Percentiles rank a stretch among this genome's conserved stretches.
Evolutionary conservation across 2,113 vertebrate genomes (phyloP).

Genomic region (Cnemophilus loriae): DNA sequence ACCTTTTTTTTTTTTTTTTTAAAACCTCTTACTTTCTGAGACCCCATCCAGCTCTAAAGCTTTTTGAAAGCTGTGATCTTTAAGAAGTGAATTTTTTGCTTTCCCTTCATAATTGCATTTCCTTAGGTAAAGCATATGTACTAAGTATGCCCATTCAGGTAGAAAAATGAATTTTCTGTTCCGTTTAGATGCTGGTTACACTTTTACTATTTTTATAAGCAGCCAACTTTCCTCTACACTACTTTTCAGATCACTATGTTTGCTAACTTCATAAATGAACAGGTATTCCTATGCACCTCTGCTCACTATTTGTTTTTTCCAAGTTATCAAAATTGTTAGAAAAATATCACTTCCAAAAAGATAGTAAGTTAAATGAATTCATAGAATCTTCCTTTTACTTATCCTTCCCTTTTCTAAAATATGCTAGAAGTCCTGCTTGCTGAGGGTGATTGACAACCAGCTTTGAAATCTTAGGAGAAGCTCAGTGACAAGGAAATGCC

Average conservation of each 20-base stretch:
- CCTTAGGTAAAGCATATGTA: neutral
- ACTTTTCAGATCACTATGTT: neutral
- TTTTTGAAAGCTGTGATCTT: neutral
- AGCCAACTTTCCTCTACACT: neutral
- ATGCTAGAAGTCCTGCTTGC: neutral
- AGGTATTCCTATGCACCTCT: neutral
- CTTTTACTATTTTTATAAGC: neutral
- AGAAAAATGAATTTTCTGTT: neutral
- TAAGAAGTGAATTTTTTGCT: neutral
- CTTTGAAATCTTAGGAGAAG: constrained; percentile 5
- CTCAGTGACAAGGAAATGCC: neutral
- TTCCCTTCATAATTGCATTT: neutral
- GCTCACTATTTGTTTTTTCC: neutral
- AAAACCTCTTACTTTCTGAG: neutral
- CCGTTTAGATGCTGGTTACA: neutral
- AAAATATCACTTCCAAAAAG: neutral
- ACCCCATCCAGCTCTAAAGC: neutral
- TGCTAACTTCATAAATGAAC: neutral
- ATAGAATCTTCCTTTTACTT: neutral
- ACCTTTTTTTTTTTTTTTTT: neutral
- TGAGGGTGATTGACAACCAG: neutral
- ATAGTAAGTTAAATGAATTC: neutral
- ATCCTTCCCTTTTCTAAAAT: neutral
- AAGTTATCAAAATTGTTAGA: neutral
- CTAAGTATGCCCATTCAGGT: neutral